Evolutionary conservation across 2,113 vertebrate species (phyloP), one percentile per base, ranked within the genome.

Genomic region (Burhinus oedicnemus): DNA sequence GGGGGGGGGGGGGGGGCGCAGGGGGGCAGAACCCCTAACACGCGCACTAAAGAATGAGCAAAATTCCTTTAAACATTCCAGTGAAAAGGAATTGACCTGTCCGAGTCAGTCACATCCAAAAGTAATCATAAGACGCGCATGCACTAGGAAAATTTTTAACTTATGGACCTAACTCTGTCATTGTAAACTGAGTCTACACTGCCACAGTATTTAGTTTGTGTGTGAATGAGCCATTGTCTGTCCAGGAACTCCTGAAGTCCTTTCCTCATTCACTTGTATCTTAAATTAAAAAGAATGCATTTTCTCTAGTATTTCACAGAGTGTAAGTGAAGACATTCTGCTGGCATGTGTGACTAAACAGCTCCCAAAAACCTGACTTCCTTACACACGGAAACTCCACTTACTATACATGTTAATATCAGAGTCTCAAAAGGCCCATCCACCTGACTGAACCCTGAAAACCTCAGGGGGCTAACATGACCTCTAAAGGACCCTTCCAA

Each of bases 21-120:
- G n/a, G n/a, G n/a, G n/a, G n/a, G n/a, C n/a, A n/a, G 1, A 19
- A 3, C 3, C 1, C 21, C 40, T 82, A 77, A 64, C 1, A 47
- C 4, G 52, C 19, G 38, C 11, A 58, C 25, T 8, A 23, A 87
- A 23, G 40, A 89, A 87, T 6, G 11, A 75, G 38, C 18, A 93
- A 82, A 90, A 75, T 54, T 75, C 72, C 69, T 92, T 72, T 61
- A 95, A 91, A 75, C n/a, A 45, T 45, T 72, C 22, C 52, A 45
- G 23, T 25, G 52, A 45, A 96, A 95, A 58, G 32, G 1, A 89
- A 87, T 19, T 82, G 27, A 87, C n/a, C 55, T 44, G 32, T 62
- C n/a, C 15, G 66, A 89, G 36, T 60, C 22, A 60, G 45, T 49
- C 8, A 4, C 36, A 54, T 79, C 32, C 58, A 84, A 84, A 92